These are phyloP conservation scores for Isoperla grammatica DNA, from an alignment of 2,888 invertebrate species.

Conservation along the genomic window DNA sequence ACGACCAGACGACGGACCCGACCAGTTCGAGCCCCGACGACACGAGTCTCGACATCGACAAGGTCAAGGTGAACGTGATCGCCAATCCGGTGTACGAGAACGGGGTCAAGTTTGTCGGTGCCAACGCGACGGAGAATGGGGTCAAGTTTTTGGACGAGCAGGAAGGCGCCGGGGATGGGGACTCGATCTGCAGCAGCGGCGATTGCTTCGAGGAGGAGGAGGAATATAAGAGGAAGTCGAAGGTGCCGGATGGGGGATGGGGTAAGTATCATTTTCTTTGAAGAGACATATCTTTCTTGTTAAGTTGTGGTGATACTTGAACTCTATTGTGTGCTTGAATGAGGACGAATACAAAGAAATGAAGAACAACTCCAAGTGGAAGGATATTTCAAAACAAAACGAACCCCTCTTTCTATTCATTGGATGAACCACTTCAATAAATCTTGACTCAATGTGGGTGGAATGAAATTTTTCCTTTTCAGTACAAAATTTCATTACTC, in stretches of 20 bases:
- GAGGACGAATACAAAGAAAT: too few relatives aligned
- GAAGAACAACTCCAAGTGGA: too few relatives aligned
- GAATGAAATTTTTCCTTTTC: too few relatives aligned
- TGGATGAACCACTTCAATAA: too few relatives aligned
- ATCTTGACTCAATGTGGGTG: too few relatives aligned
- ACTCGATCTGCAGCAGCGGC: slow-evolving; percentile 22
- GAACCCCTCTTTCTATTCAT: too few relatives aligned
- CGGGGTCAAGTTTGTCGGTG: slow-evolving; percentile 38
- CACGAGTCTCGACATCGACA: slow-evolving; percentile 49
- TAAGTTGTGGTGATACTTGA: too few relatives aligned
- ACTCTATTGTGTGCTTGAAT: too few relatives aligned
- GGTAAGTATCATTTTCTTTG: slow-evolving; percentile 43
- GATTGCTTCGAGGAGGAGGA: slow-evolving; percentile 29
- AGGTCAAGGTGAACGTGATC: slow-evolving; percentile 41
- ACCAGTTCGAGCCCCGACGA: slow-evolving; percentile 50
- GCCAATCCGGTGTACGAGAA: too few relatives aligned
- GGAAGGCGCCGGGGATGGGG: slow-evolving; percentile 1
- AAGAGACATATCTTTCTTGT: too few relatives aligned
- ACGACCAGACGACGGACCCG: slow-evolving; percentile 45
- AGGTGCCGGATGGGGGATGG: slow-evolving; percentile 78
- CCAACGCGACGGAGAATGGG: slow-evolving; percentile 25
- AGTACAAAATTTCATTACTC: too few relatives aligned
- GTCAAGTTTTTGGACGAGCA: slow-evolving; percentile 21
- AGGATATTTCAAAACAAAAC: too few relatives aligned
- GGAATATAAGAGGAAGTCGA: slow-evolving; percentile 46